A percentile compares a stretch with the other conserved stretches of the same genome.
Evolutionary conservation across 2,888 invertebrate species (phyloP).

Genomic region (Itoplectis maculator): DNA sequence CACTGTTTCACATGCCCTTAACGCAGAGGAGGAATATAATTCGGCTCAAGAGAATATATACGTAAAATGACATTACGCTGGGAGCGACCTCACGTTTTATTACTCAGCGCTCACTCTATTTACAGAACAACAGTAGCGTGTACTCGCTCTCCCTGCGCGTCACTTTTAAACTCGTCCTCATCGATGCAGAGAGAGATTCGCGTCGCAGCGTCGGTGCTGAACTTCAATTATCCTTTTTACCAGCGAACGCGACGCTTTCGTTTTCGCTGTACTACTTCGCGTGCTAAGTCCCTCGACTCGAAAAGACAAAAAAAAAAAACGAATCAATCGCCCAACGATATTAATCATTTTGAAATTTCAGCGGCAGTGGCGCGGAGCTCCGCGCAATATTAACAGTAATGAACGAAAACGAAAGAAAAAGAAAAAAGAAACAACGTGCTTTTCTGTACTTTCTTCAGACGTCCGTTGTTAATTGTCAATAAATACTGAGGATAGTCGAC

Average conservation of each 20-base stretch:
- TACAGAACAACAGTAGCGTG: conserved; percentile 53
- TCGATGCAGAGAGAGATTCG: no score
- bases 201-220: not conserved
- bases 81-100: conserved; percentile 56
- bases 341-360: not conserved
- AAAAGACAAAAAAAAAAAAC: not conserved
- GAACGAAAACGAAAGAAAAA: conserved; percentile 12
- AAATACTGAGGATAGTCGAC: conserved; percentile 60
- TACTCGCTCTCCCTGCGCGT: not conserved
- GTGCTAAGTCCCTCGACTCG: conserved; percentile 14
- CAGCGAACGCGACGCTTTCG: not conserved
- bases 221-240: not conserved
- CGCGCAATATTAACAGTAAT: conserved; percentile 7
- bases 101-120: conserved; percentile 59
- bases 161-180: not conserved
- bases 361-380: conserved; percentile 15
- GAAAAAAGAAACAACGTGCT: not conserved
- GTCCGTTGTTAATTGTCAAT: conserved; percentile 46
- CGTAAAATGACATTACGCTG: conserved; percentile 5
- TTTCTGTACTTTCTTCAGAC: conserved; percentile 20
- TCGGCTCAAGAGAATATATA: not conserved
- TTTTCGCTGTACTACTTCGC: conserved; percentile 8
- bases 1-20: no score
- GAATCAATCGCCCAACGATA: not conserved
- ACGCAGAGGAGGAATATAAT: not conserved